Evolutionary conservation across 2,888 invertebrate species (phyloP), one percentile per base, ranked within the genome.

Genomic region (Drosophila recens): DNA sequence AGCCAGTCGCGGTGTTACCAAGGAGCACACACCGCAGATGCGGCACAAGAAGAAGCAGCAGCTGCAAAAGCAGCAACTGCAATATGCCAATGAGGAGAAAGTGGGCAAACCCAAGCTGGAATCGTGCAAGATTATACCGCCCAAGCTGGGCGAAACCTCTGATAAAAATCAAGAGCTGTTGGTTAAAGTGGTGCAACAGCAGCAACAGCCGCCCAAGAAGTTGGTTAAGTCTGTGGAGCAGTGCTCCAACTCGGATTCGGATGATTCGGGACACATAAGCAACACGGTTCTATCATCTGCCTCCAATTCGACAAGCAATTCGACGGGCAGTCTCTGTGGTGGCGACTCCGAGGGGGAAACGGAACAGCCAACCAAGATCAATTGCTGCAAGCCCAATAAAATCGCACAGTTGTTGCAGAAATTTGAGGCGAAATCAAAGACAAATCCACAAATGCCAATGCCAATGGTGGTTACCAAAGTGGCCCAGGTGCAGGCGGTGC

Each of bases 181-280:
- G 62, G 91, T 92, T 17, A 90, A 89, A 72, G 91, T 92, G 36
- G 91, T 91, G 54, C 87, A 87, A 15, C 49, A 51, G 20, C 65
- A 65, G n/a, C 43, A 52, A 34, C 49, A 40, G 43, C 9, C 38
- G 17, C 33, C 46, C 15, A 43, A 53, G 17, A 62, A 54, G 30
- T 10, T 34, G 17, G 61, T 20, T 1, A 78, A 78, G 46, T 13
- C 23, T 2, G 49, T 67, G 36, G 87, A 80, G 15, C 80, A 70
- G 23, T 58, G 53, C 85, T 48, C 56, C 15, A 70, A 53, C 36
- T 76, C 79, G 1, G 96, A 96, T 85, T 96, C 96, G 66, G 96
- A 96, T 86, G 96, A 96, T 93, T 96, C 96, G 64, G 96, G 96
- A 69, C 96, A 96, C 92, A 96, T 96, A 80, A 96, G 96, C 54